Evolutionary conservation across 2,888 invertebrate genomes (phyloP).

Genomic region (Tridacna gigas): DNA sequence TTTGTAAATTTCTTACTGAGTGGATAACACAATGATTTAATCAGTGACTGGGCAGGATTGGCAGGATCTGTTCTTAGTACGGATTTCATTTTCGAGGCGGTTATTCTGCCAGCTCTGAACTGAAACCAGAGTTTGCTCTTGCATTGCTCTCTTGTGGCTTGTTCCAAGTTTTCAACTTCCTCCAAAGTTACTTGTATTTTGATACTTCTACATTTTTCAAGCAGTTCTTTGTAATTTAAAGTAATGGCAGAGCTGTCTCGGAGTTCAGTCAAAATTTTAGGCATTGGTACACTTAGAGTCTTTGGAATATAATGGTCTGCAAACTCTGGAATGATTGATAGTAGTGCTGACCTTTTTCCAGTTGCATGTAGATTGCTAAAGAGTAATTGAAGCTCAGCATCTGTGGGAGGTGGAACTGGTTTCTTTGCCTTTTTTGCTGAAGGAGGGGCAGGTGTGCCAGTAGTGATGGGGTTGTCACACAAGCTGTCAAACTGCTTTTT

Average conservation of each 20-base stretch:
- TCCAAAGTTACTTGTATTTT: not conserved
- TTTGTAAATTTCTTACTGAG: not conserved
- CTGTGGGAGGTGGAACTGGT: constrained; percentile 6
- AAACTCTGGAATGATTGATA: constrained; percentile 15
- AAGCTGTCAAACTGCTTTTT: constrained; percentile 4
- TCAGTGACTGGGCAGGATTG: constrained; percentile 12
- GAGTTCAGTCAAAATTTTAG: not conserved
- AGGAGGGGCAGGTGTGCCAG: not conserved
- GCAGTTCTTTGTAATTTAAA: not conserved
- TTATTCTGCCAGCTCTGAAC: constrained; percentile 25
- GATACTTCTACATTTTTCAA: constrained; percentile 15
- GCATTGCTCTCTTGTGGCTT: not conserved
- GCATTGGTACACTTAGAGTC: not conserved
- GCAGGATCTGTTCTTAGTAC: not conserved
- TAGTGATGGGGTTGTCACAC: not conserved
- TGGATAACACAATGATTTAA: constrained; percentile 23
- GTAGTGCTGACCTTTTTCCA: constrained; percentile 1
- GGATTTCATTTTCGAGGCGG: constrained; percentile 31
- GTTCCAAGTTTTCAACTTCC: constrained; percentile 9
- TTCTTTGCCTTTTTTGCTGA: not conserved
- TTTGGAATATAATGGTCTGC: constrained; percentile 24
- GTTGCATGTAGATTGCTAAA: constrained; percentile 19
- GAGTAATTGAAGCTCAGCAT: not conserved
- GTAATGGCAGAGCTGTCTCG: not conserved
- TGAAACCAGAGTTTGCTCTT: constrained; percentile 14